These are phyloP conservation scores for Chaetodon auriga DNA, from an alignment of 2,113 vertebrate genomes.

Conservation along the genomic window DNA sequence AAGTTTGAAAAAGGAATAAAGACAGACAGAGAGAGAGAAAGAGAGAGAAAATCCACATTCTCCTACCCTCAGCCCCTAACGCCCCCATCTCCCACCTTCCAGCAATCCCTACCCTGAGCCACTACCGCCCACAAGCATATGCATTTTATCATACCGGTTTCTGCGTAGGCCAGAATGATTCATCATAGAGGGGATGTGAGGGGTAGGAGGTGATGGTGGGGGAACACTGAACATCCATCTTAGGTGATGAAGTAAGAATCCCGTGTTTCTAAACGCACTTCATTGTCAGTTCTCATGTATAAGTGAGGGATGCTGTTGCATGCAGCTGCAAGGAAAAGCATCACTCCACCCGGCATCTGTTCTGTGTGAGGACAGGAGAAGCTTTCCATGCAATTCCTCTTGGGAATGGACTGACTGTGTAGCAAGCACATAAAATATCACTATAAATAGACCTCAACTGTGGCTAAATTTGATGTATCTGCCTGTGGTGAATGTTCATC, in stretches of 20 bases:
- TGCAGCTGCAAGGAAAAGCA: background rate
- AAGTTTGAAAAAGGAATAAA: conserved; percentile 46
- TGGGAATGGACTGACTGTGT: conserved; percentile 30
- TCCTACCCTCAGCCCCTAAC: background rate
- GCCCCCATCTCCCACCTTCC: background rate
- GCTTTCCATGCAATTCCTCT: conserved; percentile 1
- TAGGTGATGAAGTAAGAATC: conserved; percentile 9
- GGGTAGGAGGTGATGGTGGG: background rate
- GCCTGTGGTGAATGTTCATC: background rate
- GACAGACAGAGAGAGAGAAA: background rate
- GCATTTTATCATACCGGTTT: conserved; percentile 16
- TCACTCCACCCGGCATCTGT: background rate
- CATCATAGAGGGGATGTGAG: conserved; percentile 17
- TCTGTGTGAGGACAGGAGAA: background rate
- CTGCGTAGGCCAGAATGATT: conserved; percentile 32
- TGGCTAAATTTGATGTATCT: background rate
- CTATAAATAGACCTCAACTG: conserved; percentile 8
- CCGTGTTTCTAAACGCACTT: conserved; percentile 33
- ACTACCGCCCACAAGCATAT: conserved; percentile 45
- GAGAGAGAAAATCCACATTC: background rate
- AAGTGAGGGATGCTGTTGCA: conserved; percentile 11
- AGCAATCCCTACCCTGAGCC: background rate
- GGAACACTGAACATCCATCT: conserved; percentile 34
- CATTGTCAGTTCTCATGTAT: conserved; percentile 34
- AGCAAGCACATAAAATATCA: background rate